phyloP scores from a whole-genome alignment of 2,888 invertebrate genomes.

The Morinoia aosen region DNA sequence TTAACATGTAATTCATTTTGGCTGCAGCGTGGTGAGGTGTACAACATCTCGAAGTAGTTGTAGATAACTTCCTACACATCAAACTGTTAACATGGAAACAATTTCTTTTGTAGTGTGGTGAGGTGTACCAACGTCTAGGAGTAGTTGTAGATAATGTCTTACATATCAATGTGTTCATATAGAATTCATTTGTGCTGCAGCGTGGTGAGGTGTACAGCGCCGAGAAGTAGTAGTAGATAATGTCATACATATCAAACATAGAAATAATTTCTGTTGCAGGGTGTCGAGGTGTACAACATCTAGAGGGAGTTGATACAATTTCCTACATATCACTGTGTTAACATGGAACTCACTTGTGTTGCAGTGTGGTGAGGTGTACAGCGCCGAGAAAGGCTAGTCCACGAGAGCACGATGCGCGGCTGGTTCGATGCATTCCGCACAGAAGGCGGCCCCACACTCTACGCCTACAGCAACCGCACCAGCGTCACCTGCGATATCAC shows the following conservation, averaged over 20 bases:
- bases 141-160: no score
- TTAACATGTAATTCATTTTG: no score
- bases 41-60: background rate
- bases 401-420: slow-evolving; percentile 80
- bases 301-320: slow-evolving; percentile 79
- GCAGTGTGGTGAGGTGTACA: slow-evolving; percentile 29
- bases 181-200: background rate
- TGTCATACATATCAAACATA: background rate
- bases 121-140: no score
- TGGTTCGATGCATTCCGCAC: slow-evolving; percentile 98
- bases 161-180: background rate
- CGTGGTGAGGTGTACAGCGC: slow-evolving; percentile 19
- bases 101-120: no score
- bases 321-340: background rate
- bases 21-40: background rate
- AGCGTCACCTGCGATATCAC: slow-evolving; percentile 95
- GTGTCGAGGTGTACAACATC: background rate
- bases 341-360: background rate
- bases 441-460: slow-evolving; percentile 96
- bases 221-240: no score
- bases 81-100: background rate
- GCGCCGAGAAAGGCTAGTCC: slow-evolving; percentile 22
- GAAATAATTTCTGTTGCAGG: background rate
- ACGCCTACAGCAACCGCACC: slow-evolving; percentile 93
- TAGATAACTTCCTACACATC: background rate